phyloP scores from a whole-genome alignment of 2,113 vertebrate species.

The Chloropsis cyanopogon region DNA sequence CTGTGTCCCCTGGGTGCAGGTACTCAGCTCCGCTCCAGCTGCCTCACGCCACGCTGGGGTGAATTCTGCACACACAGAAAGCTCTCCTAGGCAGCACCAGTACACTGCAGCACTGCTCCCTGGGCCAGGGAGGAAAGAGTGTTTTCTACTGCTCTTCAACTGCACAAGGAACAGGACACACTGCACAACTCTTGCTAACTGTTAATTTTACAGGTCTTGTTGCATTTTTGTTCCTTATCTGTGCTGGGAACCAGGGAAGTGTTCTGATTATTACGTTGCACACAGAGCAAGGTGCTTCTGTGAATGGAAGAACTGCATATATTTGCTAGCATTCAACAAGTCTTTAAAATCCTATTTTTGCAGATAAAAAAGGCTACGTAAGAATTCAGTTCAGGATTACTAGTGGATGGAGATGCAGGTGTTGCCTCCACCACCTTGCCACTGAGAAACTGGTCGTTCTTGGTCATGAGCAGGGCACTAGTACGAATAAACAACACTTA shows the following conservation, averaged over 20 bases:
- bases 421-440: slow-evolving; percentile 38
- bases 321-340: slow-evolving; percentile 68
- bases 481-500: slow-evolving; percentile 3
- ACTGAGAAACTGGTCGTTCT: slow-evolving; percentile 16
- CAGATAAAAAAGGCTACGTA: slow-evolving; percentile 62
- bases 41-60: background rate
- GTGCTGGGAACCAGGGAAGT: slow-evolving; percentile 50
- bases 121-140: background rate
- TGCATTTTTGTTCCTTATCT: slow-evolving; percentile 41
- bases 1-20: background rate
- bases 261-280: slow-evolving; percentile 25
- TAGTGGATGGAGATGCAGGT: background rate
- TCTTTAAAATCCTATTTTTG: slow-evolving; percentile 57
- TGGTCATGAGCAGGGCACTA: background rate
- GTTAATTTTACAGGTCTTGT: background rate
- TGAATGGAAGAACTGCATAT: slow-evolving; percentile 73
- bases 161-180: background rate
- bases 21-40: background rate
- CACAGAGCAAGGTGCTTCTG: slow-evolving; percentile 55
- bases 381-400: slow-evolving; percentile 45
- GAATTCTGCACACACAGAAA: background rate
- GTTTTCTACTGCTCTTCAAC: background rate
- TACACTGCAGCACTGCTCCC: background rate
- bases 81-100: background rate
- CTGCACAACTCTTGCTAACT: background rate